These are phyloP conservation scores for Potamarius usumacintae DNA, from an alignment of 2,113 vertebrate species.

Conservation along the genomic window DNA sequence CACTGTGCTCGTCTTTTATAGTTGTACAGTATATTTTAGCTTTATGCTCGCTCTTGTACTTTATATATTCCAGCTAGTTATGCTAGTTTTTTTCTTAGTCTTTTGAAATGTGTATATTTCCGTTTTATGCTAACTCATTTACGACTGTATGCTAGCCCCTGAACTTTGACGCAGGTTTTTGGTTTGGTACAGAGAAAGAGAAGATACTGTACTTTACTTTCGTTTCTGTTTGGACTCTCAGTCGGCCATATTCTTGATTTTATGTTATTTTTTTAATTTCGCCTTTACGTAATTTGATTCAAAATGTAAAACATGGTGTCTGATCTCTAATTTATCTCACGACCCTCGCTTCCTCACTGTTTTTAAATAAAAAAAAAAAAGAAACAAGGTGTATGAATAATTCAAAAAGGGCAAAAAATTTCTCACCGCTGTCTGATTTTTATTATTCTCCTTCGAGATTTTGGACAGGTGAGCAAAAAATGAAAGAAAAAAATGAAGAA, in stretches of 20 bases:
- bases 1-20: background rate
- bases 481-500: background rate
- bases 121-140: background rate
- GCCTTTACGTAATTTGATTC: background rate
- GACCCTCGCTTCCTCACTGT: background rate
- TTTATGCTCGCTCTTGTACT: background rate
- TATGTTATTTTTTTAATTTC: no score
- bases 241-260: background rate
- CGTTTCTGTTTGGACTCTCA: background rate
- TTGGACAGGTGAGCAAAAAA: constrained; percentile 10
- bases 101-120: background rate
- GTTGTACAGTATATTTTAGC: no score
- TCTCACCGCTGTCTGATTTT: constrained; percentile 37
- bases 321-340: background rate
- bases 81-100: background rate
- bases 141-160: background rate
- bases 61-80: background rate
- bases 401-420: constrained; percentile 44
- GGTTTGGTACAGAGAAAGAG: background rate
- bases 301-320: background rate
- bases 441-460: constrained; percentile 23
- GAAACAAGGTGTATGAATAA: background rate
- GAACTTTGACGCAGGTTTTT: background rate
- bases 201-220: background rate
- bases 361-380: background rate